Base-by-base conservation (phyloP, 2,797 vertebrate species). In the Leptodactylus fallax region DNA sequence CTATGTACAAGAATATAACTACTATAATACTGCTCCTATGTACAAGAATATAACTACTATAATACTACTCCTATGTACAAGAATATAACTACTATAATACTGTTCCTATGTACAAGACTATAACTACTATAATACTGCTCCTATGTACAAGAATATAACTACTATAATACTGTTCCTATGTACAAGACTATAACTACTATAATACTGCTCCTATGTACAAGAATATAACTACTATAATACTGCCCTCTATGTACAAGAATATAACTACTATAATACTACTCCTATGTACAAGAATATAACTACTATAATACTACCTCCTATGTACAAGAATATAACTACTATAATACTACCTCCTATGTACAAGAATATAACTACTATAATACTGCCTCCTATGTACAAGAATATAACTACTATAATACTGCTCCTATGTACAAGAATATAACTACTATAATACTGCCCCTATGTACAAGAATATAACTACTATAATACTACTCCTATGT, bases 391-490 rank as follows among this genome's bases (percentile, higher is more conserved):
- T 65, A 25, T 65, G 23, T 65, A 65, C 63, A 65, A 25, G 63
- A 65, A 65, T 65, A 65, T 65, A 65, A 65, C 63, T 25, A 25
- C 63, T 65, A 25, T 65, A 65, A 65, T 65, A 63, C 61, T 63
- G 21, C 61, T 11, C 61, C 61, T 63, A 63, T 63, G 21, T 63
- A 63, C 61, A 63, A 63, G 61, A 63, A 63, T n/a, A 67, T 67
- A 69, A 69, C 65, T 69, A 69, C 65, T 69, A 69, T 69, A 69
- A 69, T 69, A 69, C 65, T 69, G 25, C 60, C 16, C 65, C 65
- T 69, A 69, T 69, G 13, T 69, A 69, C 65, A 69, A 69, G 65
- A 69, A 69, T 69, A 69, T 69, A 69, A 69, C 65, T 69, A 69
- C 65, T 69, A 69, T 69, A 69, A 69, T 69, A 69, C 65, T 69